Percentiles rank a stretch among this genome's conserved stretches.
phyloP scores from a whole-genome alignment of 2,797 vertebrate species.

The Ptychadena robeensis region DNA sequence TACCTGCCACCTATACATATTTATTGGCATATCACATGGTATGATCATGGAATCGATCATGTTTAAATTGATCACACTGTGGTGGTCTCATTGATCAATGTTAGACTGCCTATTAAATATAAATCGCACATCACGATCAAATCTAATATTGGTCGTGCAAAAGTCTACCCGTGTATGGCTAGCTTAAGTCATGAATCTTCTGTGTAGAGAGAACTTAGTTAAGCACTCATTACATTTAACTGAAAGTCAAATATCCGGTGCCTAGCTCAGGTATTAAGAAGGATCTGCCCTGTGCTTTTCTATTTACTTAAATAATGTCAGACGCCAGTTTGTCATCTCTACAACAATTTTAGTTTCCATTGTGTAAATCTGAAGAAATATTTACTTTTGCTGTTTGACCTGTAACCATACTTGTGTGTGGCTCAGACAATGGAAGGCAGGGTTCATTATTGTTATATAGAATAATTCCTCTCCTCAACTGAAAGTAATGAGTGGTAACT shows the following conservation, averaged over 20 bases:
- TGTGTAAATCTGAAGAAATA: conserved; percentile 2
- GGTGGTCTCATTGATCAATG: too few relatives aligned
- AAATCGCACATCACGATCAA: too few relatives aligned
- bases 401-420: neutral
- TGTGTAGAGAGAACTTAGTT: too few relatives aligned
- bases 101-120: too few relatives aligned
- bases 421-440: neutral
- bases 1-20: too few relatives aligned
- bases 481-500: neutral
- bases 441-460: neutral
- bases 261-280: conserved; percentile 9
- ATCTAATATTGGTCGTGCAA: too few relatives aligned
- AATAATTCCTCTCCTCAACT: neutral
- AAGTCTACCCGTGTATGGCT: too few relatives aligned
- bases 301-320: conserved; percentile 26
- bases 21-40: too few relatives aligned
- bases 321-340: neutral
- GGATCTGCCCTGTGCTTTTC: conserved; percentile 11
- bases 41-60: too few relatives aligned
- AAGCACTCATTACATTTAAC: neutral
- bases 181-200: too few relatives aligned
- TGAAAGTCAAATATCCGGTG: conserved; percentile 3
- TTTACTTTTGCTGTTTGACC: conserved; percentile 11
- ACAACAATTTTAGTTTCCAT: neutral
- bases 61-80: too few relatives aligned